Percentiles rank a stretch among this genome's conserved stretches.
Evolutionary conservation across 1,140 invertebrate genomes (phyloP).

Genomic region (Telenomus remus): DNA sequence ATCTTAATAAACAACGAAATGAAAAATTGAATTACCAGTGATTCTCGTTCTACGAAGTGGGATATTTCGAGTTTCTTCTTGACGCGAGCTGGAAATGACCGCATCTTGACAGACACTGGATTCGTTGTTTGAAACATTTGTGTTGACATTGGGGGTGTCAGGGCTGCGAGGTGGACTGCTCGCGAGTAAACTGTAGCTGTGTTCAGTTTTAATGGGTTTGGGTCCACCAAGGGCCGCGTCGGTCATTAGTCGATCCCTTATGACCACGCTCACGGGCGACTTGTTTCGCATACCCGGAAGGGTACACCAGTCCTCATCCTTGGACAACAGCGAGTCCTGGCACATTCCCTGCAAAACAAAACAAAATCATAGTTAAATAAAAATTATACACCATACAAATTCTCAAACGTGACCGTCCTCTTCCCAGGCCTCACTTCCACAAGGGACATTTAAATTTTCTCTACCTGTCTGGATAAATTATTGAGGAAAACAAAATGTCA

Average conservation of each 20-base stretch:
- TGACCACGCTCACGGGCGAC: constrained; percentile 78
- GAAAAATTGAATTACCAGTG: constrained; percentile 5
- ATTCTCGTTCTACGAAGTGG: constrained; percentile 60
- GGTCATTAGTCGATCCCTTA: constrained; percentile 92
- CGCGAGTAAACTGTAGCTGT: constrained; percentile 84
- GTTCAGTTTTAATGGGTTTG: constrained; percentile 88
- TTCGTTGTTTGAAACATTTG: constrained; percentile 54
- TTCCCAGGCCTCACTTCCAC: too few species aligned
- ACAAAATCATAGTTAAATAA: constrained; percentile 9
- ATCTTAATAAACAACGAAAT: too few species aligned
- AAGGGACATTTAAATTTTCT: constrained; percentile 2
- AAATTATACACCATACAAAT: too few species aligned
- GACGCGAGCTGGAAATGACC: constrained; percentile 42
- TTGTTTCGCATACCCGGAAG: constrained; percentile 57
- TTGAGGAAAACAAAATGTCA: not conserved
- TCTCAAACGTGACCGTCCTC: constrained; percentile 1
- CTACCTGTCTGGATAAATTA: constrained; percentile 4
- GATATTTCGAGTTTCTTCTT: constrained; percentile 58
- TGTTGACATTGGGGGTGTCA: constrained; percentile 63
- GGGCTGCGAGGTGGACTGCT: constrained; percentile 80
- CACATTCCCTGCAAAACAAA: constrained; percentile 59
- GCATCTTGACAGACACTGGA: constrained; percentile 32
- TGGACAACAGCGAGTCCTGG: constrained; percentile 65
- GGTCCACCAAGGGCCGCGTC: constrained; percentile 87
- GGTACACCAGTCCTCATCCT: constrained; percentile 70